Percentiles rank a stretch among this genome's conserved stretches.
phyloP scores from a whole-genome alignment of 2,888 invertebrate species.

The Brenthis daphne region DNA sequence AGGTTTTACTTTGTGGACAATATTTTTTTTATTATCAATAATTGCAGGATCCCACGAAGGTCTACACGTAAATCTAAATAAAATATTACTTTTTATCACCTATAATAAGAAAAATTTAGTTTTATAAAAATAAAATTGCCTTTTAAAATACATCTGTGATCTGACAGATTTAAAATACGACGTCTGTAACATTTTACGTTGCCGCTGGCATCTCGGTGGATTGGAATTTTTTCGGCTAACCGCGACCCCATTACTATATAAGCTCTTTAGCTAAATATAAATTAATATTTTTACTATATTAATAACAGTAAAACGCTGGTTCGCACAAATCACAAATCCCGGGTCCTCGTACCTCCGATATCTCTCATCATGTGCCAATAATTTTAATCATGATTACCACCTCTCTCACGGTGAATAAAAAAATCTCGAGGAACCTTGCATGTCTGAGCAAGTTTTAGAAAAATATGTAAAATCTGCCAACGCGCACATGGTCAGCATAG shows the following conservation, averaged over 20 bases:
- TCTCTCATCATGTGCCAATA: no score
- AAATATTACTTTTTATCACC: background rate
- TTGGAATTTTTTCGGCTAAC: constrained; percentile 21
- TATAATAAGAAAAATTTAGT: constrained; percentile 11
- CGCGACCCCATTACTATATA: constrained; percentile 3
- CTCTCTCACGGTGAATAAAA: background rate
- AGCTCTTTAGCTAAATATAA: background rate
- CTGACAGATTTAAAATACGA: constrained; percentile 20
- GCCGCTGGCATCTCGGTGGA: constrained; percentile 16
- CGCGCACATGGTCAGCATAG: background rate
- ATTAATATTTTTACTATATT: background rate
- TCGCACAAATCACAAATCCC: background rate
- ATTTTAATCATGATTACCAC: no score
- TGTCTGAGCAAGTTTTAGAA: background rate
- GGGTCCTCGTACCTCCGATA: background rate
- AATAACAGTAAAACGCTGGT: no score
- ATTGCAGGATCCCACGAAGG: no score
- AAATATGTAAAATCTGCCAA: background rate
- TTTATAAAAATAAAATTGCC: constrained; percentile 15
- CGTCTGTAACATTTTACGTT: constrained; percentile 20
- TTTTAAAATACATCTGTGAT: no score
- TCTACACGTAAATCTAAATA: background rate
- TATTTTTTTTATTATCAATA: no score
- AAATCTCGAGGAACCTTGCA: background rate
- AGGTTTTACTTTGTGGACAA: no score